Evolutionary conservation across 2,888 invertebrate genomes (phyloP).

Genomic region (Adela reaumurella): DNA sequence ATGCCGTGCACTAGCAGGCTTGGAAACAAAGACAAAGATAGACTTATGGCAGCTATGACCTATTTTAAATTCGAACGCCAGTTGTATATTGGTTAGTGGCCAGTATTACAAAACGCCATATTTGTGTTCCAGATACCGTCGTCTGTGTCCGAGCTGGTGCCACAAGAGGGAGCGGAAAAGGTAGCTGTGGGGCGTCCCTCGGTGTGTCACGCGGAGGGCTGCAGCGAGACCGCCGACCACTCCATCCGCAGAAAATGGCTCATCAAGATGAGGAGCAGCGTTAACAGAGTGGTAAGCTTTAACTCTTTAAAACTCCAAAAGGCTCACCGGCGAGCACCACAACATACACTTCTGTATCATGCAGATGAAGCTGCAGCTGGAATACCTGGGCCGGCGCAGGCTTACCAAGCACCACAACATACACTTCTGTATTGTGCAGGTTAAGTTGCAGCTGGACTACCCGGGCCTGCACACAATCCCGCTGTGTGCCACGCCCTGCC

Average conservation of each 20-base stretch:
- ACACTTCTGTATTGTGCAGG: conserved; percentile 24
- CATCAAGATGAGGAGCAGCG: conserved; percentile 64
- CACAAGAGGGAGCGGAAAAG: conserved; percentile 1
- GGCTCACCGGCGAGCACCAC: too few species aligned
- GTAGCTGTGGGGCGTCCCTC: conserved; percentile 28
- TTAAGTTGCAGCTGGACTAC: conserved; percentile 57
- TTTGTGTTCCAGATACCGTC: too few species aligned
- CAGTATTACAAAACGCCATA: too few species aligned
- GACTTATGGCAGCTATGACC: too few species aligned
- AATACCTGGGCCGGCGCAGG: conserved; percentile 65
- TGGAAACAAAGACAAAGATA: too few species aligned
- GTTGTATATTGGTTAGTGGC: too few species aligned
- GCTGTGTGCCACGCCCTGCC: conserved; percentile 66
- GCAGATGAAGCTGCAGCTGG: conserved; percentile 55
- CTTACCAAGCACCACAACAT: too few species aligned
- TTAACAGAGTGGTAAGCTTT: conserved; percentile 57
- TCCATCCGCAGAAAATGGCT: conserved; percentile 70
- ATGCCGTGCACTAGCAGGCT: too few species aligned
- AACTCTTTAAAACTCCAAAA: neutral
- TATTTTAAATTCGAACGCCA: too few species aligned
- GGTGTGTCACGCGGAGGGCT: conserved; percentile 64
- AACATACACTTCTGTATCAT: conserved; percentile 5
- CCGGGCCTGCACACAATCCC: conserved; percentile 68
- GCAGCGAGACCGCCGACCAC: conserved; percentile 56
- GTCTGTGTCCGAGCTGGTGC: too few species aligned